Evolutionary conservation across 2,113 vertebrate genomes (phyloP).

Genomic region (Dicrurus megarhynchus): DNA sequence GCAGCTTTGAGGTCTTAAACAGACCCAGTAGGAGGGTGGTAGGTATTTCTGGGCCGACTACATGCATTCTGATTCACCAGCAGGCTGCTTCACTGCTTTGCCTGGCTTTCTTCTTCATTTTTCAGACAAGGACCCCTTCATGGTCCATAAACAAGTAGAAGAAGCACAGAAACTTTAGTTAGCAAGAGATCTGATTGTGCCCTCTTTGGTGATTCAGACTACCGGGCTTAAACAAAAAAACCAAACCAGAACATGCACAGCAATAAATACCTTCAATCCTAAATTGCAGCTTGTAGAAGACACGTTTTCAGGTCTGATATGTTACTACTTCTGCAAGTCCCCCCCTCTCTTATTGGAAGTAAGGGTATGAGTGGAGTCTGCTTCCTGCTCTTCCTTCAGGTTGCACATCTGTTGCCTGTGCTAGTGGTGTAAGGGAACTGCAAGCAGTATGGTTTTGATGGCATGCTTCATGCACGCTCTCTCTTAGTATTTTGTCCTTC

Average conservation of each 20-base stretch:
- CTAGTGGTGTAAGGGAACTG: neutral
- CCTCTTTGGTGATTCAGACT: neutral
- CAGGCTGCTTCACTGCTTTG: neutral
- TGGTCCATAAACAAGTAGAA: neutral
- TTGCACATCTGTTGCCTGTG: neutral
- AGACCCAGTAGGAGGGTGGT: neutral
- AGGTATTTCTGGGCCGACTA: neutral
- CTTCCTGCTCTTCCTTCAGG: neutral
- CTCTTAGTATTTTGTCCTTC: neutral
- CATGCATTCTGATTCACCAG: fast-evolving
- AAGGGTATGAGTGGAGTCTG: neutral
- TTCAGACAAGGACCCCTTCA: neutral
- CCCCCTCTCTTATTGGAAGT: neutral
- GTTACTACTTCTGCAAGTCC: neutral
- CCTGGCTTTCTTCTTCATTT: neutral
- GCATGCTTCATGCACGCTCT: neutral
- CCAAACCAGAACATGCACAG: neutral
- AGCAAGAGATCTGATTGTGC: neutral
- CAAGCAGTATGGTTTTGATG: neutral
- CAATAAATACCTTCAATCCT: neutral
- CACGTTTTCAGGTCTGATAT: neutral
- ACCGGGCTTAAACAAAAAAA: neutral
- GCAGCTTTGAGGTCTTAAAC: neutral
- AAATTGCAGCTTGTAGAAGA: neutral
- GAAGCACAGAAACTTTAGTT: neutral